Evolutionary conservation across 2,113 vertebrate species (phyloP), one percentile per base, ranked within the genome.

Genomic region (Polypterus senegalus): DNA sequence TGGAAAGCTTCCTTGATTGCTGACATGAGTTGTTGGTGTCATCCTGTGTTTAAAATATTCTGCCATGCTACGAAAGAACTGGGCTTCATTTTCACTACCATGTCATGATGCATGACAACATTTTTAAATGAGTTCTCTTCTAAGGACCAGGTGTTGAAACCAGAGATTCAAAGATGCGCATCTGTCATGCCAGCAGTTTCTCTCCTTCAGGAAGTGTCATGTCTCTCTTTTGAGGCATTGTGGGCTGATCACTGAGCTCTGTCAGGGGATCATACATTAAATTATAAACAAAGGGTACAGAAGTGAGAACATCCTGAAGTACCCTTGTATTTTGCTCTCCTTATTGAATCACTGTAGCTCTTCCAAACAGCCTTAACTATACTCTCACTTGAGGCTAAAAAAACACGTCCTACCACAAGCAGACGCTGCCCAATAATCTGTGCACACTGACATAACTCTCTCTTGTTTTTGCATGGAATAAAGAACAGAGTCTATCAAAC

Each of bases 261-360:
- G 46, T n/a, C 43, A 61, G 59, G 7, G 59, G 48, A 61, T 49
- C 47, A 49, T 49, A 61, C 59, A 61, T 61, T 10, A 61, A 49
- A 59, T 59, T 59, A 43, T 9, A 59, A 5, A 59, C 57, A 46
- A 59, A 59, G 45, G 45, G 27, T 46, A 59, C 57, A 59, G 57
- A 59, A 46, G 57, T 59, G 57, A 59, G 57, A 59, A 59, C 45
- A 46, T 59, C 57, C 45, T 45, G 4, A 10, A 59, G n/a, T 59
- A 27, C 57, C 57, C 57, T 59, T 59, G 45, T 59, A 59, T 59
- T 59, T 59, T 59, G 57, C 57, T 59, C 57, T 59, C 57, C 47
- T 46, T 59, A 46, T 3, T 59, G 57, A 59, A 59, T 61, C 59
- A 10, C 47, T 61, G 59, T 9, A 11, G 5, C 4, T 11, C n/a